Evolutionary conservation across 1,140 invertebrate species (phyloP).

Genomic region (Platyura marginata): DNA sequence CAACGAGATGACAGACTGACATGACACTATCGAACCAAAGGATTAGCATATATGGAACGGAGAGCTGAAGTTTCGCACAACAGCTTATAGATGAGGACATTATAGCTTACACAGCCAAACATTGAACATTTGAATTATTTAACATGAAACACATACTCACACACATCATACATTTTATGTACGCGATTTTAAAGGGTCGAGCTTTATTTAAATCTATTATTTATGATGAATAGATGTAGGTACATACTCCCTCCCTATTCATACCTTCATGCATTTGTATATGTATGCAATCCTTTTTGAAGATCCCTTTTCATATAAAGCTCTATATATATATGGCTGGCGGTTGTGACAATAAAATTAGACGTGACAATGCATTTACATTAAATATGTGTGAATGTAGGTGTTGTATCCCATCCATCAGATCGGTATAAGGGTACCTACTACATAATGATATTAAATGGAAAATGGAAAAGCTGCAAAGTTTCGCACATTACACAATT

Average conservation of each 20-base stretch:
- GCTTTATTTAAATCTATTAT: too few species aligned
- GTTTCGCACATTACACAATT: background rate
- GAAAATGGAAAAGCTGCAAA: background rate
- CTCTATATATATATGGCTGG: too few species aligned
- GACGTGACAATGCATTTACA: background rate
- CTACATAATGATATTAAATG: background rate
- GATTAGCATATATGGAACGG: background rate
- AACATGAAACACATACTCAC: too few species aligned
- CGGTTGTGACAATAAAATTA: background rate
- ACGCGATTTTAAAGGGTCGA: too few species aligned
- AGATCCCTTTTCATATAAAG: too few species aligned
- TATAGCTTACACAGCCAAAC: background rate
- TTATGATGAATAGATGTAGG: too few species aligned
- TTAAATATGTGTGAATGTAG: background rate
- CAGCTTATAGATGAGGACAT: background rate
- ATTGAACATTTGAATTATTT: too few species aligned
- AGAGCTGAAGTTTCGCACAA: background rate
- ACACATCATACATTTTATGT: too few species aligned
- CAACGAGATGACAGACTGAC: background rate
- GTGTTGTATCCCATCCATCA: too few species aligned
- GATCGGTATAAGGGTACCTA: background rate
- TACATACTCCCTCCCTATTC: too few species aligned
- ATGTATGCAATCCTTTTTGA: too few species aligned
- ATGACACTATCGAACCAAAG: background rate
- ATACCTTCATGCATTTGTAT: too few species aligned